Evolutionary conservation across 2,797 vertebrate species (phyloP).

Genomic region (Tokudaia muenninki): DNA sequence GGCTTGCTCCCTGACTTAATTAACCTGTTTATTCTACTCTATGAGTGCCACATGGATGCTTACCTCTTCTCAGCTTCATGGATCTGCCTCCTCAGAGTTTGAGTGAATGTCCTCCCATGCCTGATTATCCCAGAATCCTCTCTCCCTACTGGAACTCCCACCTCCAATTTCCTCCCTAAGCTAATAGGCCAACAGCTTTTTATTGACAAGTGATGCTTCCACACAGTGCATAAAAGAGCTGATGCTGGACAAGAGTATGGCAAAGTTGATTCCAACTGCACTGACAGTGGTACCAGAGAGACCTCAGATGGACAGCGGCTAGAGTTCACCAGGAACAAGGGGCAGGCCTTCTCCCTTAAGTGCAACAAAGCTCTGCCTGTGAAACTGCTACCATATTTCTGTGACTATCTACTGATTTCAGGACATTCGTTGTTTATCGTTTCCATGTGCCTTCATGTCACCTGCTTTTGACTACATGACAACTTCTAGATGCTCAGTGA

Average conservation of each 20-base stretch:
- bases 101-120: not conserved
- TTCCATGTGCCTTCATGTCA: constrained; percentile 62
- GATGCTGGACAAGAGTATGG: not conserved
- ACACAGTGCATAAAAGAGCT: not conserved
- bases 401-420: constrained; percentile 41
- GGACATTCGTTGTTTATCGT: constrained; percentile 10
- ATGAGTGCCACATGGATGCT: not conserved
- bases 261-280: not conserved
- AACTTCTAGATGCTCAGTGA: not conserved
- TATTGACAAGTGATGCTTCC: not conserved
- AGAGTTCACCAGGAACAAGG: not conserved
- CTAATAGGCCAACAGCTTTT: too few species aligned
- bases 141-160: not conserved
- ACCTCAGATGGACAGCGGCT: not conserved
- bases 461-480: constrained; percentile 70
- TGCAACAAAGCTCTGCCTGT: not conserved
- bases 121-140: not conserved
- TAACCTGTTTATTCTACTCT: not conserved
- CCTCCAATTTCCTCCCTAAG: not conserved
- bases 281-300: not conserved
- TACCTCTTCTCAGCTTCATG: not conserved
- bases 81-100: not conserved
- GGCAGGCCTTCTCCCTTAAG: not conserved
- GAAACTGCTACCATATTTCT: not conserved
- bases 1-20: not conserved